Evolutionary conservation across 2,797 vertebrate genomes (phyloP), one percentile per base, ranked within the genome.

Genomic region (Danio choprae): DNA sequence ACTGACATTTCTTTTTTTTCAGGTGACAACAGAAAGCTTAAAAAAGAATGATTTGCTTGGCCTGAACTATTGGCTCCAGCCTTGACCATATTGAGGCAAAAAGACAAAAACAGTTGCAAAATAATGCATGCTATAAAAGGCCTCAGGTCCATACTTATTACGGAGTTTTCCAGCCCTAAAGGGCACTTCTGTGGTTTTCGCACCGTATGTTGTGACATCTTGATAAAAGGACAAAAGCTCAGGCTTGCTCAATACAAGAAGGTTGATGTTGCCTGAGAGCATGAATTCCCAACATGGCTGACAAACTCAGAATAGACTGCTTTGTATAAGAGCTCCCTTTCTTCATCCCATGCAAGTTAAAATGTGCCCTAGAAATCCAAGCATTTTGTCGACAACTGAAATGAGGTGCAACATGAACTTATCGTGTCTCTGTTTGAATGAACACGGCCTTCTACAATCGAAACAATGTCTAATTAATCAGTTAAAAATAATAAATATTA

Each of bases 121-220:
- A 51, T 71, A 78, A 56, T 72, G 48, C 68, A 48, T 40, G 53
- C 29, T 55, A 53, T 68, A 64, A 81, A 86, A 81, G 55, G 62
- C 77, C 80, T 77, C 13, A 40, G 6, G 60, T 71, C 38, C 29
- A 9, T 48, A 69, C 51, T 84, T 79, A 81, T 87, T 78, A 78
- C 85, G 69, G 67, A 76, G 73, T 82, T 74, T 29, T 51, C 75
- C 74, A 74, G 87, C 88, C 87, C 85, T 15, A 84, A 89, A 87
- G 89, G 80, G 83, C 77, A 74, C 84, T 90, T 88, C 83, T 71
- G 81, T 84, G 80, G 72, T 84, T 83, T 59, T 84, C 84, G 82
- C 12, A 79, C 46, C 18, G 22, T 86, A 83, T 87, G 76, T 69
- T 78, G 75, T 87, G 81, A 81, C 74, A 75, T 88, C 79, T 84